Conservation (phyloP, 2,113 vertebrate species). For the Boulengeromyrus knoepffleri region DNA sequence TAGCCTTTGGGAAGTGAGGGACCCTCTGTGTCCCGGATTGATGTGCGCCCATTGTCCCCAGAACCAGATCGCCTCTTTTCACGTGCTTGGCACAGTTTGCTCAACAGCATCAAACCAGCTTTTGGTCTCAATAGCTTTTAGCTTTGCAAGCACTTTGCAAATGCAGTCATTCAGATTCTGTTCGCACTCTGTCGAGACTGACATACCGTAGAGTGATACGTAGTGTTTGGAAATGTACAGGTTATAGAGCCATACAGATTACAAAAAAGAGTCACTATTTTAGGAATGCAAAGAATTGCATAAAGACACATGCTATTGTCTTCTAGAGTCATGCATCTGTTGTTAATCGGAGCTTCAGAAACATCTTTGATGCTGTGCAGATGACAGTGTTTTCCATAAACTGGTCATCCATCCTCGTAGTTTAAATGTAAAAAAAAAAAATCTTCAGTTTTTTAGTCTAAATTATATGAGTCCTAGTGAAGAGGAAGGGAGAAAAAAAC, state of each 20-base stretch:
- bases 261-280: not conserved
- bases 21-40: not conserved
- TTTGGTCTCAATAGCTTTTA: not conserved
- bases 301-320: not conserved
- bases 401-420: not conserved
- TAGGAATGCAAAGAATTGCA: not conserved
- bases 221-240: too few species aligned
- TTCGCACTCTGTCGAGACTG: not conserved
- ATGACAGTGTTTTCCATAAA: not conserved
- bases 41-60: not conserved
- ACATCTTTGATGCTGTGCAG: not conserved
- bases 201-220: not conserved
- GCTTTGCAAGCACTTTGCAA: not conserved
- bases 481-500: not conserved
- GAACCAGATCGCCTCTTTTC: not conserved
- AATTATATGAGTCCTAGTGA: slow-evolving; percentile 46
- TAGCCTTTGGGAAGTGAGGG: not conserved
- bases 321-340: not conserved
- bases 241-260: not conserved
- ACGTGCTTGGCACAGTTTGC: not conserved
- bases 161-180: not conserved
- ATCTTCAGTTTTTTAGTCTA: slow-evolving; percentile 33
- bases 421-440: slow-evolving; percentile 21
- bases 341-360: not conserved
- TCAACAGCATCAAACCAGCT: not conserved